These are phyloP conservation scores for Drosophila glabriapex DNA, from an alignment of 2,888 invertebrate genomes.

Conservation along the genomic window DNA sequence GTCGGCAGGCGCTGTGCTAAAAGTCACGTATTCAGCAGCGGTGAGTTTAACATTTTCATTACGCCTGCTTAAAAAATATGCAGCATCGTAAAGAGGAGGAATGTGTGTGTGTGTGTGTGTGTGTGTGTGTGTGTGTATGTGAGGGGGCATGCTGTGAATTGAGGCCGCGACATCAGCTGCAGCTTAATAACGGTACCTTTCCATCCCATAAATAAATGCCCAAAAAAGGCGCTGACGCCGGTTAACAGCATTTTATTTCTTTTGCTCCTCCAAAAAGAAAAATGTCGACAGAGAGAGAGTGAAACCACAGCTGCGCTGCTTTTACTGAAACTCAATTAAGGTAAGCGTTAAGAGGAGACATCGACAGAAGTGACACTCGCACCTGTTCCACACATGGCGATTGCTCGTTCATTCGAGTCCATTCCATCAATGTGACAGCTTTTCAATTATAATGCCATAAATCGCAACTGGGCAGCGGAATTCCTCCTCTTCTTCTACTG, in stretches of 20 bases:
- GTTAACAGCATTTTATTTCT: constrained; percentile 26
- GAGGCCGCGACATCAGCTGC: constrained; percentile 47
- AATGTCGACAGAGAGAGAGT: constrained; percentile 25
- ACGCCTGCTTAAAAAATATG: constrained; percentile 59
- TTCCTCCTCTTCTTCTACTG: constrained; percentile 13
- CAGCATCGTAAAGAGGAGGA: constrained; percentile 8
- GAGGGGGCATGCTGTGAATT: constrained; percentile 49
- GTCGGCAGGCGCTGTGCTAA: constrained; percentile 53
- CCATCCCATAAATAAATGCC: constrained; percentile 66
- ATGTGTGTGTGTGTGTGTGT: background rate
- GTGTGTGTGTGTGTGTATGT: no score
- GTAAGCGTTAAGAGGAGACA: constrained; percentile 50
- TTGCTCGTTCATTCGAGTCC: constrained; percentile 6
- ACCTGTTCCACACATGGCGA: constrained; percentile 36
- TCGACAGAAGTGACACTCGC: constrained; percentile 41
- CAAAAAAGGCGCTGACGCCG: constrained; percentile 62
- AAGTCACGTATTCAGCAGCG: constrained; percentile 67
- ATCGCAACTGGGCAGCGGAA: constrained; percentile 25
- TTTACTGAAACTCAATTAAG: constrained; percentile 66
- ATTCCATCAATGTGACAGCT: constrained; percentile 54
- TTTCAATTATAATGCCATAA: constrained; percentile 52
- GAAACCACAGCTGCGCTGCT: constrained; percentile 47
- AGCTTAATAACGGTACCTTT: constrained; percentile 40
- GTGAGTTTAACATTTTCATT: constrained; percentile 64
- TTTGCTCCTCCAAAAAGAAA: constrained; percentile 21